Evolutionary conservation across 2,797 vertebrate species (phyloP), one percentile per base, ranked within the genome.

Genomic region (Molossus alvarezi): DNA sequence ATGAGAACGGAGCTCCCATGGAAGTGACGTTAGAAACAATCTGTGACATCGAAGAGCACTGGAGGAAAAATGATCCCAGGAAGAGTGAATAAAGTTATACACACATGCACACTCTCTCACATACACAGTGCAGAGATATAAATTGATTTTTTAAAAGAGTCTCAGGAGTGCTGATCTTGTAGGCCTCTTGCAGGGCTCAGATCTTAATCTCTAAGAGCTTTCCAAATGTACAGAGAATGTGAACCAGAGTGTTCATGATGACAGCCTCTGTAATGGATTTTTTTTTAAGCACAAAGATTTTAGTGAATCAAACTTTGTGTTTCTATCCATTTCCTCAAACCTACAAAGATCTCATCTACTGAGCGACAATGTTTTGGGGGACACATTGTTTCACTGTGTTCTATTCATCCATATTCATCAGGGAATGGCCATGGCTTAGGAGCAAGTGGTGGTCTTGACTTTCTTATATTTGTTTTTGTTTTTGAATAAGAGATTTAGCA

Each of bases 141-240:
- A 91, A 95, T 51, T 65, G 45, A 48, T 79, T 79, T 79, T 76
- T 71, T 79, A 9, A 57, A 57, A 37, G n/a, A 71, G 6, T 60
- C 48, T 91, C 18, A 7, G 10, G 4, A 72, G 9, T 15, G 57
- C 51, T 77, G n/a, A 88, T 55, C 23, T 25, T 51, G 29, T 86
- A 60, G 64, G 4, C 2, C 1, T 86, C 53, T 71, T 62, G 29
- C 5, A 85, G 17, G 48, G 2, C 1, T 76, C 84, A 77, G 48
- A 37, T 77, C 23, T 85, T 80, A 83, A 71, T 67, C 21, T 73
- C 33, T 48, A 60, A 48, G 77, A 88, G 10, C 23, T 55, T 72
- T 65, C 8, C 29, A 67, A 88, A 82, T 64, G n/a, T 92, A 14
- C 25, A 87, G 33, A 89, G 17, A 87, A 72, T 90, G 37, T 80